These are phyloP conservation scores for Mycetomoellerius zeteki DNA, from an alignment of 1,140 invertebrate species.

Conservation along the genomic window DNA sequence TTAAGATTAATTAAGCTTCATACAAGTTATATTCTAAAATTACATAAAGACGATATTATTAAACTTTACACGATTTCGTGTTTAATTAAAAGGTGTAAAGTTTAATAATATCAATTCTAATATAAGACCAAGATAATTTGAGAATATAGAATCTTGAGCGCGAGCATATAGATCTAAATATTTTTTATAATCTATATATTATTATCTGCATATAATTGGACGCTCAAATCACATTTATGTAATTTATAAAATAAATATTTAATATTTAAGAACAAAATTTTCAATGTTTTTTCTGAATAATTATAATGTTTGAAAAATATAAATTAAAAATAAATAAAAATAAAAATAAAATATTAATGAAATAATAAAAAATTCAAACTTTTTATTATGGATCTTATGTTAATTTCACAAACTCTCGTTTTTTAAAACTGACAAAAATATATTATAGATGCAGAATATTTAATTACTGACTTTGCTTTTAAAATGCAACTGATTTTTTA, in stretches of 20 bases:
- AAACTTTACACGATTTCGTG: neutral
- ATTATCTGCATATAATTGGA: neutral
- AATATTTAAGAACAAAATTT: neutral
- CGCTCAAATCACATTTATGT: neutral
- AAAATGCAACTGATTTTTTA: neutral
- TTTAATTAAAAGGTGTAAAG: slow-evolving; percentile 19
- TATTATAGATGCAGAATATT: neutral
- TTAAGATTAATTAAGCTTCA: neutral
- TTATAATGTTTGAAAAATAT: neutral
- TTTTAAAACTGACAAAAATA: neutral
- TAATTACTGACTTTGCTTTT: neutral
- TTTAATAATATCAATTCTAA: slow-evolving; percentile 6
- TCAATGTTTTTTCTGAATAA: neutral
- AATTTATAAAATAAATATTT: neutral
- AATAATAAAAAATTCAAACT: neutral
- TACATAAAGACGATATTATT: neutral
- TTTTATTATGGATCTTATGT: neutral
- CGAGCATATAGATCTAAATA: neutral
- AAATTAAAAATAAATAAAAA: neutral
- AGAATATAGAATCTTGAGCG: neutral
- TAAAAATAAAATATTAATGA: neutral
- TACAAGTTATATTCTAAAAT: neutral
- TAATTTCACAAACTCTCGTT: neutral
- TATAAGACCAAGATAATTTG: neutral
- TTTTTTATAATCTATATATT: slow-evolving; percentile 2